Evolutionary conservation across 2,113 vertebrate genomes (phyloP).

Genomic region (Eclectus roratus): DNA sequence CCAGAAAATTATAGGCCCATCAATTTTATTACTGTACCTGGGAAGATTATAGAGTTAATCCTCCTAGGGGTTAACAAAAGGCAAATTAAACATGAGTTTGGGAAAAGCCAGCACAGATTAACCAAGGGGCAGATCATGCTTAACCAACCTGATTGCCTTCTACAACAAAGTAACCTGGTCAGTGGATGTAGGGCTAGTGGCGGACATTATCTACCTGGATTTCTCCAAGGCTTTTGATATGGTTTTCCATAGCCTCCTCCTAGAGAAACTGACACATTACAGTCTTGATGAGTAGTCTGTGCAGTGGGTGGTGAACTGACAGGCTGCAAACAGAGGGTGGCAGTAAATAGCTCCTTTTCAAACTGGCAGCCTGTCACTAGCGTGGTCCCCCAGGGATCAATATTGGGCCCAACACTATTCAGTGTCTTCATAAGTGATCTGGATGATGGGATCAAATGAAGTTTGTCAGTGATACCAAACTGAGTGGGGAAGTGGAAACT

Average conservation of each 20-base stretch:
- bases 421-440: background rate
- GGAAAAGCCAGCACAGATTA: background rate
- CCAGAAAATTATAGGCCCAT: background rate
- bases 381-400: background rate
- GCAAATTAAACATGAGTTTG: background rate
- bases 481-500: background rate
- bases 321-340: background rate
- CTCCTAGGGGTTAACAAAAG: background rate
- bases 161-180: background rate
- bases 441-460: too few relatives aligned
- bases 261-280: background rate
- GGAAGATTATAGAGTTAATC: background rate
- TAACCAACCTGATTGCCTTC: fast-evolving
- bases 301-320: background rate
- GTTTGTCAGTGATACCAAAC: background rate
- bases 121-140: background rate
- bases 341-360: background rate
- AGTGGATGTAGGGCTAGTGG: background rate
- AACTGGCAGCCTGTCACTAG: background rate
- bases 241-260: background rate
- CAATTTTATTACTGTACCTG: background rate
- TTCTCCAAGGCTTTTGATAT: background rate
- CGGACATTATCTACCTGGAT: background rate
- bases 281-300: background rate
- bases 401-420: background rate